Conservation (phyloP, 2,888 invertebrate species). For the Campaea margaritaria region DNA sequence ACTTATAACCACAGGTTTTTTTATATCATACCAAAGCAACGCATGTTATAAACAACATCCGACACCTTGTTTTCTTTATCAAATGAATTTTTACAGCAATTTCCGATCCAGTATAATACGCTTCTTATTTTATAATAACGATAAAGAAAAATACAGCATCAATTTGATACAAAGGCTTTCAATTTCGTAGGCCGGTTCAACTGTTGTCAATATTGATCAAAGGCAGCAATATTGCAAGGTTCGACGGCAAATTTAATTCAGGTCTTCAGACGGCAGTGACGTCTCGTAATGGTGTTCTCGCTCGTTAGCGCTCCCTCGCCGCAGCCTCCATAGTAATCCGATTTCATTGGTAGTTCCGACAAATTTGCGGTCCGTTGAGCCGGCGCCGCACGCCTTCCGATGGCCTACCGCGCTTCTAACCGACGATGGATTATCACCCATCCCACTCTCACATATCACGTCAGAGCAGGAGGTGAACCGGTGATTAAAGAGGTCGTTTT, state of each 20-base stretch:
- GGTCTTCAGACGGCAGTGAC: conserved; percentile 54
- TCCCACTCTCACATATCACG: conserved; percentile 50
- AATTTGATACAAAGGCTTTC: conserved; percentile 30
- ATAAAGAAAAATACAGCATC: conserved; percentile 23
- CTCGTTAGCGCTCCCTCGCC: conserved; percentile 74
- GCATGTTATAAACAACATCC: conserved; percentile 9
- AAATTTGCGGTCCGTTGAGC: conserved; percentile 80
- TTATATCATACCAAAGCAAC: conserved; percentile 9
- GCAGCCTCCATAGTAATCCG: conserved; percentile 73
- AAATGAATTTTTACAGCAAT: conserved; percentile 14
- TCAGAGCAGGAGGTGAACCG: conserved; percentile 47
- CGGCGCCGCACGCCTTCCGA: conserved; percentile 55
- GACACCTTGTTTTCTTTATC: conserved; percentile 15
- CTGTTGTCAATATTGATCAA: conserved; percentile 31
- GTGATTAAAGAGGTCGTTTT: conserved; percentile 63
- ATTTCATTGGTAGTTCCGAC: conserved; percentile 79
- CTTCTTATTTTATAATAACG: conserved; percentile 25
- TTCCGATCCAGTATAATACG: conserved; percentile 13
- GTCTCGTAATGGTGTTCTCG: conserved; percentile 64
- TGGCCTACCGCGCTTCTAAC: conserved; percentile 53
- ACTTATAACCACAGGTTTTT: background rate
- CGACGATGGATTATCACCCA: conserved; percentile 59
- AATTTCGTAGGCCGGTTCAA: conserved; percentile 29
- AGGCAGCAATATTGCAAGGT: conserved; percentile 48
- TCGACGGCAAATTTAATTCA: conserved; percentile 58